Percentiles rank a stretch among this genome's conserved stretches.
Evolutionary conservation across 1,140 invertebrate species (phyloP).

Genomic region (Polyergus mexicanus): DNA sequence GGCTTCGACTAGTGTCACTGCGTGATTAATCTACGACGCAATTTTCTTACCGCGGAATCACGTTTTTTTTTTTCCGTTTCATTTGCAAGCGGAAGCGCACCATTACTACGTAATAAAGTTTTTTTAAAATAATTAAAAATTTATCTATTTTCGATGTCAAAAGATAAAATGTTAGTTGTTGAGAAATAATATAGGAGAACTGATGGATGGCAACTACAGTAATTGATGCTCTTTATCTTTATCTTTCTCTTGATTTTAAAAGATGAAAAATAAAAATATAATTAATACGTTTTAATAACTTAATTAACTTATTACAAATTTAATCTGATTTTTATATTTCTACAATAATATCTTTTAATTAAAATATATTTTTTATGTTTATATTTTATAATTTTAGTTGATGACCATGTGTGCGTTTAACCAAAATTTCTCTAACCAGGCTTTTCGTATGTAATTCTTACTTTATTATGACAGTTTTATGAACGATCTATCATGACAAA

Average conservation of each 20-base stretch:
- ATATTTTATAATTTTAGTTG: not conserved
- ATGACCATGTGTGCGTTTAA: not conserved
- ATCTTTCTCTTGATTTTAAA: not conserved
- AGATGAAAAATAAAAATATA: not conserved
- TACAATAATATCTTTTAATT: not conserved
- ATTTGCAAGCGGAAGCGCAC: not conserved
- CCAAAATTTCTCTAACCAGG: conserved; percentile 27
- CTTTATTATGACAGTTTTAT: conserved; percentile 43
- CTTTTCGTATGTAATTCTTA: conserved; percentile 18
- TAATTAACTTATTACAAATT: conserved; percentile 5
- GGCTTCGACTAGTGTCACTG: conserved; percentile 15
- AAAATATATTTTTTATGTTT: not conserved
- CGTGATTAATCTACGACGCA: conserved; percentile 66
- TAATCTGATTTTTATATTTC: not conserved
- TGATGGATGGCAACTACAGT: too few relatives aligned
- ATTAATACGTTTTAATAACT: not conserved
- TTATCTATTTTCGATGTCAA: not conserved
- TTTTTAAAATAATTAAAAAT: not conserved
- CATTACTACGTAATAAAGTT: conserved; percentile 18
- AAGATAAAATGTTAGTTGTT: not conserved
- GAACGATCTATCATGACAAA: conserved; percentile 18
- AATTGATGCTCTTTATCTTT: not conserved
- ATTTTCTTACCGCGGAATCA: not conserved
- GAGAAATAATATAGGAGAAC: not conserved
- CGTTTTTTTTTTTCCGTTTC: not conserved